phyloP scores from a whole-genome alignment of 1,140 invertebrate genomes.

The Eurytemora carolleeae region DNA sequence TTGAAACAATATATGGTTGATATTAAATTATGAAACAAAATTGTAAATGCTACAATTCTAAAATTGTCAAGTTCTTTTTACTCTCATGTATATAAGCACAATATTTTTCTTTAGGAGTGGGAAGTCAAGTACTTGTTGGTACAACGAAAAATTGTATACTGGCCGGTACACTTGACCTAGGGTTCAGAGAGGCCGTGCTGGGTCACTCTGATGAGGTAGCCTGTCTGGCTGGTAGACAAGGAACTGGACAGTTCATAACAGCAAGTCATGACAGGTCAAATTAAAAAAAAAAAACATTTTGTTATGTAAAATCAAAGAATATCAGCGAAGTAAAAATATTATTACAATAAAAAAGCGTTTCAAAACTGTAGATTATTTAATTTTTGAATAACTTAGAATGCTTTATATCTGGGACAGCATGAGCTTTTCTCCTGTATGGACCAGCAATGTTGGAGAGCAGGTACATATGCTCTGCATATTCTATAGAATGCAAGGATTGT shows the following conservation, averaged over 20 bases:
- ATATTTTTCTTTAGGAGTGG: constrained; percentile 23
- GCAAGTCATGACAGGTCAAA: constrained; percentile 50
- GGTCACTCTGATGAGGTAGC: constrained; percentile 71
- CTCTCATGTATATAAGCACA: too few relatives aligned
- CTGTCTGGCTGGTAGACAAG: constrained; percentile 64
- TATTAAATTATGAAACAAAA: too few relatives aligned
- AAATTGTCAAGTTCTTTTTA: too few relatives aligned
- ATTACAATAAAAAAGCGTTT: background rate
- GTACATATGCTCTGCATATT: background rate
- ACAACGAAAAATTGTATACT: constrained; percentile 77
- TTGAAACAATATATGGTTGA: too few relatives aligned
- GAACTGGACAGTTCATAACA: constrained; percentile 63
- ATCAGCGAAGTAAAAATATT: background rate
- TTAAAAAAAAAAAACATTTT: background rate
- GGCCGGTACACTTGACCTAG: constrained; percentile 52
- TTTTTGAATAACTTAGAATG: constrained; percentile 25
- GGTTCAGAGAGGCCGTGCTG: constrained; percentile 35
- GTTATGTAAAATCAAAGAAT: background rate
- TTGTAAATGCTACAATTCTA: too few relatives aligned
- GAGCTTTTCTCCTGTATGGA: constrained; percentile 69
- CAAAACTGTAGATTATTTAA: background rate
- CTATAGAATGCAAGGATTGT: background rate
- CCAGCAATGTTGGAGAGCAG: constrained; percentile 51
- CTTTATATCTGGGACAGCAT: constrained; percentile 76
- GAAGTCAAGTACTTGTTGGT: constrained; percentile 58